Conservation (phyloP, 2,888 invertebrate genomes). For the Gisinianus flammeolus region DNA sequence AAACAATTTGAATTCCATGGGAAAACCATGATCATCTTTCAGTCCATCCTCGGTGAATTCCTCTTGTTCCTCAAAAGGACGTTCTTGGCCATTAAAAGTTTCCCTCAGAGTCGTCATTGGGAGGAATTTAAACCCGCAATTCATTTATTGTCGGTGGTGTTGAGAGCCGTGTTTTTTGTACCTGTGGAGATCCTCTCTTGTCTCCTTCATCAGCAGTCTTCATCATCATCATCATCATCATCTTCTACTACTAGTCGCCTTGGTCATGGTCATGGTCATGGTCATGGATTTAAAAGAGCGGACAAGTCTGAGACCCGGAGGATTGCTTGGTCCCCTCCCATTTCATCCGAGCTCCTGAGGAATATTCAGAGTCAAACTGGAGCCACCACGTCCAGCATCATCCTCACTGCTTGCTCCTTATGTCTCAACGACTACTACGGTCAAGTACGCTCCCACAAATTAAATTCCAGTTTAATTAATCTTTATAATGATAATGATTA, state of each 20-base stretch:
- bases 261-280: background rate
- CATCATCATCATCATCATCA: too few species aligned
- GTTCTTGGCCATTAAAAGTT: background rate
- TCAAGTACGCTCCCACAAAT: slow-evolving; percentile 33
- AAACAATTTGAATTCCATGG: slow-evolving; percentile 41
- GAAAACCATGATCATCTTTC: slow-evolving; percentile 15
- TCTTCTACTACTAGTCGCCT: too few species aligned
- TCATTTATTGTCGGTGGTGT: slow-evolving; percentile 6
- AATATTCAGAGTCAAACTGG: slow-evolving; percentile 34
- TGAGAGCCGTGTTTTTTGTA: slow-evolving; percentile 22
- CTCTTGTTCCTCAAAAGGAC: too few species aligned
- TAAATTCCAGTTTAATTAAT: background rate
- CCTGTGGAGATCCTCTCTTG: slow-evolving; percentile 18
- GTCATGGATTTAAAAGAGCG: slow-evolving; percentile 31
- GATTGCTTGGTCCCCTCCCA: slow-evolving; percentile 43
- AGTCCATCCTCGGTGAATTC: too few species aligned
- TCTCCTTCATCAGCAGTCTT: background rate
- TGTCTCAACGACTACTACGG: slow-evolving; percentile 41
- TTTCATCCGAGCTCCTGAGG: slow-evolving; percentile 36
- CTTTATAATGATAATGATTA: background rate
- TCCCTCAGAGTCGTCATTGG: background rate
- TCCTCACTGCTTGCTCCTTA: slow-evolving; percentile 39
- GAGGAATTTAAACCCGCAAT: background rate
- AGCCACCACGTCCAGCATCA: slow-evolving; percentile 34
- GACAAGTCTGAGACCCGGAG: slow-evolving; percentile 5